A percentile compares a stretch with the other conserved stretches of the same genome.
These are phyloP conservation scores for Hyposoter dolosus DNA, from an alignment of 2,888 invertebrate genomes.

Conservation along the genomic window DNA sequence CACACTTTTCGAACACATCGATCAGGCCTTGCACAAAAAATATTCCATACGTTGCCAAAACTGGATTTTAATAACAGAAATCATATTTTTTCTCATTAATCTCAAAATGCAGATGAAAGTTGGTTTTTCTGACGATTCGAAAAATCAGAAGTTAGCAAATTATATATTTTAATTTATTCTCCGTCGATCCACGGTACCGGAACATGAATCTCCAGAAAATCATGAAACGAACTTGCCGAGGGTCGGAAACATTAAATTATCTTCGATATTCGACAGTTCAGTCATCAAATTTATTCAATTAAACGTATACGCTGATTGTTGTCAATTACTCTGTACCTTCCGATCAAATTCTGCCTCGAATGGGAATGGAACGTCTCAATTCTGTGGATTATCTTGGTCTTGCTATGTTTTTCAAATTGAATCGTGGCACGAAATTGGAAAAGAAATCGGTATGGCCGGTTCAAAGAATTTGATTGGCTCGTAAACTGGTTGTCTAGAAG, in stretches of 20 bases:
- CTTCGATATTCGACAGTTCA: not conserved
- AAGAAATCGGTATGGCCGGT: constrained; percentile 14
- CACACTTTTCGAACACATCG: constrained; percentile 46
- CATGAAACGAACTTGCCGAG: not conserved
- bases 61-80: not conserved
- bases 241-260: not conserved
- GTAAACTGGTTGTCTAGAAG: constrained; percentile 29
- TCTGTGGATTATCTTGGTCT: not conserved
- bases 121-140: not conserved
- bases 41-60: not conserved
- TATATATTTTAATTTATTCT: not conserved
- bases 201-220: not conserved
- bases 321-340: not conserved
- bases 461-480: constrained; percentile 18
- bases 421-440: not conserved
- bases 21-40: not conserved
- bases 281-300: not conserved
- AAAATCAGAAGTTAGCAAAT: not conserved
- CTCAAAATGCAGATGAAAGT: not conserved
- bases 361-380: not conserved
- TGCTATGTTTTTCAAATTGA: not conserved
- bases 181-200: not conserved
- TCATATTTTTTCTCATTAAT: not conserved
- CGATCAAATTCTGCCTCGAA: not conserved
- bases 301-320: not conserved